Conservation (phyloP, 2,113 vertebrate genomes). For the Nyctereutes procyonoides region DNA sequence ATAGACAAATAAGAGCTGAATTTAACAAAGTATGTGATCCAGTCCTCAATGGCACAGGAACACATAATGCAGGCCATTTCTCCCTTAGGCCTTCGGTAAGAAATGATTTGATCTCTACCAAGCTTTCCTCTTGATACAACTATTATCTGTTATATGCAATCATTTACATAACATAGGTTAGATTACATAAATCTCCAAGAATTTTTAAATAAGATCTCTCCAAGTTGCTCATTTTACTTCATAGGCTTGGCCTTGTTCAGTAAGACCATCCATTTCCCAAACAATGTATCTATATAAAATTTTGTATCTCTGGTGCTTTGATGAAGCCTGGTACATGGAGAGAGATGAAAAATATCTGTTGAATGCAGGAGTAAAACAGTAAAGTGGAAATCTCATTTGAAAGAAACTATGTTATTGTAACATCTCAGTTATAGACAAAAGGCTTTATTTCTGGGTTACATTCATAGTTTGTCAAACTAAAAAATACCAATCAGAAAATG, state of each 20-base stretch:
- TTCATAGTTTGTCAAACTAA: not conserved
- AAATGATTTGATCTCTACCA: not conserved
- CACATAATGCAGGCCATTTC: not conserved
- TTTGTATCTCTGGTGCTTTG: not conserved
- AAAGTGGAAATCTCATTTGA: not conserved
- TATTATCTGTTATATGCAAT: not conserved
- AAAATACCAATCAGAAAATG: not conserved
- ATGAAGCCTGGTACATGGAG: not conserved
- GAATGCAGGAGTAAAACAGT: not conserved
- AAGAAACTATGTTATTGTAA: not conserved
- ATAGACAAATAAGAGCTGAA: not conserved
- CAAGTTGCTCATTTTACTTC: not conserved
- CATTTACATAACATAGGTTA: not conserved
- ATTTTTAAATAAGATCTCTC: not conserved
- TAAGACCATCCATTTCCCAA: not conserved
- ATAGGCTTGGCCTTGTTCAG: not conserved
- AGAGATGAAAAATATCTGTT: not conserved
- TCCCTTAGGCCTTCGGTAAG: no score
- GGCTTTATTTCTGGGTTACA: not conserved
- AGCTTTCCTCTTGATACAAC: not conserved
- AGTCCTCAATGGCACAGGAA: not conserved
- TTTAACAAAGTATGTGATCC: not conserved
- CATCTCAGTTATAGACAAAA: not conserved
- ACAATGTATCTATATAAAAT: not conserved
- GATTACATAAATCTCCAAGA: not conserved